Conservation (phyloP, 2,888 invertebrate genomes). For the Zaprionus bogoriensis region DNA sequence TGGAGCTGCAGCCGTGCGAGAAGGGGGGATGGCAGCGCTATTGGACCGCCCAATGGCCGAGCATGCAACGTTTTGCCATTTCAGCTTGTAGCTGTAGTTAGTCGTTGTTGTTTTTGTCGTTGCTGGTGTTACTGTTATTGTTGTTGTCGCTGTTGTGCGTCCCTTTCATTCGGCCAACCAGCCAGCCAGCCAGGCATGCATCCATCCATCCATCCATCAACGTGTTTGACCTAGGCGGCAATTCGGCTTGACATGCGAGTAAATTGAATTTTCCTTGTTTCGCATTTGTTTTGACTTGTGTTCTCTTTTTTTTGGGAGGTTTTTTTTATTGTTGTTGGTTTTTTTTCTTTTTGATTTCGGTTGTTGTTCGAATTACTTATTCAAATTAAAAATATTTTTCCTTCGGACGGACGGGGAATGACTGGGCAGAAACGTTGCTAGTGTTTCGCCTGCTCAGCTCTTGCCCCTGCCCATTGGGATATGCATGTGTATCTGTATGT, state of each 20-base stretch:
- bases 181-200: constrained; percentile 20
- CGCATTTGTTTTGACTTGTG: constrained; percentile 72
- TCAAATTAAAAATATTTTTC: constrained; percentile 75
- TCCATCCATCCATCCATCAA: constrained; percentile 67
- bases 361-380: constrained; percentile 74
- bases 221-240: constrained; percentile 78
- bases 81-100: constrained; percentile 52
- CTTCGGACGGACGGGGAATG: constrained; percentile 50
- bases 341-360: constrained; percentile 54
- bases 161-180: constrained; percentile 47
- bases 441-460: constrained; percentile 39
- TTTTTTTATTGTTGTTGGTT: constrained; percentile 20
- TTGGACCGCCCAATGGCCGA: constrained; percentile 60
- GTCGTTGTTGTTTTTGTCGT: constrained; percentile 22
- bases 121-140: constrained; percentile 11
- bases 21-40: constrained; percentile 15
- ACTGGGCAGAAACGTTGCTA: constrained; percentile 45
- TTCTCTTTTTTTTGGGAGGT: constrained; percentile 37
- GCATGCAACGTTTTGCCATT: constrained; percentile 73
- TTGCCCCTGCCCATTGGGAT: constrained; percentile 32
- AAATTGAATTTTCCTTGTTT: constrained; percentile 80
- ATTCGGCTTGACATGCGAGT: constrained; percentile 79
- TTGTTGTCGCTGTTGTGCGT: constrained; percentile 31
- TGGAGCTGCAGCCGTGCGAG: constrained; percentile 16
- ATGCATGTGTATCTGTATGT: constrained; percentile 3